Evolutionary conservation across 2,888 invertebrate genomes (phyloP), one percentile per base, ranked within the genome.

Genomic region (Enchytraeus crypticus): DNA sequence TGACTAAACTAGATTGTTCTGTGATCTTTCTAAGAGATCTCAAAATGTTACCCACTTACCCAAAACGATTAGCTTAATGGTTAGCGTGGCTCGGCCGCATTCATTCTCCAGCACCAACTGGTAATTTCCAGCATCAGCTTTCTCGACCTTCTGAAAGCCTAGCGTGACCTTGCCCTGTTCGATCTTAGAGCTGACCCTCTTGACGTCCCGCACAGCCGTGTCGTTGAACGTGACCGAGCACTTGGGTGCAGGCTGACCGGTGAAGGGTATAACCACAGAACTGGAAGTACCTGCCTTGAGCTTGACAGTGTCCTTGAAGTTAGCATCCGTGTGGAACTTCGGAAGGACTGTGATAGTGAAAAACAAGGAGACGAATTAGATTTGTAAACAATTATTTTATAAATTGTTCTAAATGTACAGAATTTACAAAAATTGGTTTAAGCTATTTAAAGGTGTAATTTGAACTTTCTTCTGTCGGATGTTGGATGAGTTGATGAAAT

Each of bases 31-130:
- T n/a, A n/a, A n/a, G n/a, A n/a, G n/a, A n/a, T n/a, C n/a, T n/a
- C n/a, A n/a, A n/a, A n/a, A n/a, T n/a, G n/a, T n/a, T n/a, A n/a
- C n/a, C 23, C n/a, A 61, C 63, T 64, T 30, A 86, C 80, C 87
- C 86, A 76, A 70, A 14, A 77, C 77, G 64, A 70, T 72, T 49
- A 77, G 66, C 26, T 72, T 76, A 63, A 77, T 72, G 47, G 71
- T 74, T 58, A 74, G 66, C 5, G 72, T 71, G 46, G 71, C 70
- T 51, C 72, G 72, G 54, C 76, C 77, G 57, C 71, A 62, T 27
- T 65, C 55, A 43, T 68, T 63, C 46, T 61, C 56, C 26, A 69
- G 47, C 14, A 59, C 56, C 18, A 69, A 26, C 49, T 53, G 51
- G 54, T 70, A 70, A 14, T 64, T 59, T 23, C 70, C 70, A 3